A percentile compares a stretch with the other conserved stretches of the same genome.
Evolutionary conservation across 2,888 invertebrate genomes (phyloP).

Genomic region (Drosophila subsilvestris): DNA sequence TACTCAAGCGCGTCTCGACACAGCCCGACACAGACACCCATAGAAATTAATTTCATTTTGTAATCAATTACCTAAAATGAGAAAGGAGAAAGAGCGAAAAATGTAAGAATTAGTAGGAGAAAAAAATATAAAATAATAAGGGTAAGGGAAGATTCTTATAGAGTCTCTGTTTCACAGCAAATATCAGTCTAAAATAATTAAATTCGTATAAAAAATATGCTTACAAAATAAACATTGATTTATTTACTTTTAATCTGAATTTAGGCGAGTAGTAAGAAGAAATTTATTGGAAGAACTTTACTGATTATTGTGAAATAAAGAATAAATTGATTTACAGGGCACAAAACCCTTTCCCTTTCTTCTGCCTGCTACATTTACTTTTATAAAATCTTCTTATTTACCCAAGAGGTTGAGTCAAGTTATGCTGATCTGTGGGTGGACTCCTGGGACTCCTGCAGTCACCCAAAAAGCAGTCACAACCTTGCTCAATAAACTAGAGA

Average conservation of each 20-base stretch:
- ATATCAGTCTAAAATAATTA: not conserved
- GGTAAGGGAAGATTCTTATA: constrained; percentile 4
- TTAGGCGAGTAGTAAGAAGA: too few relatives aligned
- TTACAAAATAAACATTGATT: too few relatives aligned
- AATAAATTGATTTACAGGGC: too few relatives aligned
- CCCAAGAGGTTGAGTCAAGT: too few relatives aligned
- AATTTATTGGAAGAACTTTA: too few relatives aligned
- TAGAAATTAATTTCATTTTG: constrained; percentile 70
- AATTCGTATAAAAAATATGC: too few relatives aligned
- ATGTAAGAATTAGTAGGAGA: not conserved
- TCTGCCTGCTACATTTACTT: not conserved
- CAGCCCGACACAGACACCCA: constrained; percentile 42
- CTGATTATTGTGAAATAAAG: too few relatives aligned
- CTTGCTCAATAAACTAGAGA: constrained; percentile 28
- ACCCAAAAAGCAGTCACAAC: constrained; percentile 8
- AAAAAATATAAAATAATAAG: constrained; percentile 18
- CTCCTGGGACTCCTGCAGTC: not conserved
- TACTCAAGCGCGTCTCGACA: constrained; percentile 64
- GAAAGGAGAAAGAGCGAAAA: constrained; percentile 24
- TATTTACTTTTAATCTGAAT: too few relatives aligned
- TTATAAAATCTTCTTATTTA: not conserved
- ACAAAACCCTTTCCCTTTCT: too few relatives aligned
- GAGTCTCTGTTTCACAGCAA: not conserved
- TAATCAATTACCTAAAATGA: constrained; percentile 75
- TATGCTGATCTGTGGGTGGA: too few relatives aligned